Percentiles rank a stretch among this genome's conserved stretches.
Conservation (phyloP, 2,888 invertebrate genomes). For the Choristoneura rosaceana region DNA sequence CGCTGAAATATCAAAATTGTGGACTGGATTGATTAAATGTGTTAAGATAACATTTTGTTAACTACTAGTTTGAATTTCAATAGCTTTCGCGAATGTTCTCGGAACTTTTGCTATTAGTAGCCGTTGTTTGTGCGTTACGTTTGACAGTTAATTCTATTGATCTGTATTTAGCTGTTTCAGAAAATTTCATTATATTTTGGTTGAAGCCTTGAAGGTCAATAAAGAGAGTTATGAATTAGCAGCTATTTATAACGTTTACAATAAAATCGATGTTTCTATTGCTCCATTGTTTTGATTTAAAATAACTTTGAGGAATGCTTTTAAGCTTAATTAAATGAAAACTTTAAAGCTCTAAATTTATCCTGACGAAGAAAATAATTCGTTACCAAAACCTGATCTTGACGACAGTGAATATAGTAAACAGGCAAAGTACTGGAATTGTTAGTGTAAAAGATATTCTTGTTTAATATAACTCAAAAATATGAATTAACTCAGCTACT, state of each 20-base stretch:
- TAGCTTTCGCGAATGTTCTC: constrained; percentile 1
- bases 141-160: neutral
- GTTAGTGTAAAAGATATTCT: neutral
- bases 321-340: neutral
- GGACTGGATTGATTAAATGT: constrained; percentile 39
- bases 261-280: neutral
- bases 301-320: neutral
- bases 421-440: neutral
- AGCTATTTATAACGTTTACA: neutral
- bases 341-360: neutral
- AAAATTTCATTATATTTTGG: neutral
- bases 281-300: neutral
- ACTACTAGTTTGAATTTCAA: constrained; percentile 39
- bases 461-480: neutral
- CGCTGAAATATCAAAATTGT: constrained; percentile 27
- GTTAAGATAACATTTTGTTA: constrained; percentile 40
- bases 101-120: constrained; percentile 10
- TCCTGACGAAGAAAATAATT: neutral
- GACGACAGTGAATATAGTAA: too few species aligned
- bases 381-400: neutral
- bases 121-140: neutral
- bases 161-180: neutral
- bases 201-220: neutral
- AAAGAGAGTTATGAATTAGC: neutral
- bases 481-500: neutral